A percentile compares a stretch with the other conserved stretches of the same genome.
Evolutionary conservation across 1,140 invertebrate genomes (phyloP).

Genomic region (Drepana arcuata): DNA sequence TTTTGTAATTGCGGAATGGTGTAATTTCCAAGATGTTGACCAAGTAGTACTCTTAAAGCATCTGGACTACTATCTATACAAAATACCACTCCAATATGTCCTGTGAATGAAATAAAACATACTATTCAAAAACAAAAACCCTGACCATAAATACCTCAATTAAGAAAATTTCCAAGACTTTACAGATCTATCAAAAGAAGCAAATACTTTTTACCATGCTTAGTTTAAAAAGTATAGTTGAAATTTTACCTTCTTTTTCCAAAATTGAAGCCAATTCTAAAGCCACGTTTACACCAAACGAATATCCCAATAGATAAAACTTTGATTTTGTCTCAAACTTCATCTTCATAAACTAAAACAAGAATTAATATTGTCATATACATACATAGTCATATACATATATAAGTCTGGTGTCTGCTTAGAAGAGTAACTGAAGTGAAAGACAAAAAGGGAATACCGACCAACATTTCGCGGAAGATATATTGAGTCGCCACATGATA

Average conservation of each 20-base stretch:
- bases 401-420: background rate
- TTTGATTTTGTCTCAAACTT: slow-evolving; percentile 4
- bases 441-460: background rate
- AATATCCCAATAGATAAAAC: slow-evolving; percentile 21
- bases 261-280: slow-evolving; percentile 21
- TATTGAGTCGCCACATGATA: too few species aligned
- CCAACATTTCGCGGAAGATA: too few species aligned
- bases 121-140: too few species aligned
- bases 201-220: too few species aligned
- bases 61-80: slow-evolving; percentile 23
- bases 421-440: background rate
- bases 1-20: slow-evolving; percentile 11
- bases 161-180: too few species aligned
- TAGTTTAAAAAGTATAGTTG: too few species aligned
- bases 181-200: too few species aligned
- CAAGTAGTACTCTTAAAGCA: slow-evolving; percentile 9
- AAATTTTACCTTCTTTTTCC: slow-evolving; percentile 19
- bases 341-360: background rate
- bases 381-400: too few species aligned
- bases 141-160: too few species aligned
- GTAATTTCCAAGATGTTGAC: slow-evolving; percentile 13
- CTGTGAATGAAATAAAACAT: too few species aligned
- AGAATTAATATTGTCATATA: background rate
- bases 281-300: slow-evolving; percentile 20
- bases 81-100: slow-evolving; percentile 14